A percentile compares a stretch with the other conserved stretches of the same genome.
These are phyloP conservation scores for Pentamera pediparva DNA, from an alignment of 53 echinoderm and acorn worm species.

Conservation along the genomic window DNA sequence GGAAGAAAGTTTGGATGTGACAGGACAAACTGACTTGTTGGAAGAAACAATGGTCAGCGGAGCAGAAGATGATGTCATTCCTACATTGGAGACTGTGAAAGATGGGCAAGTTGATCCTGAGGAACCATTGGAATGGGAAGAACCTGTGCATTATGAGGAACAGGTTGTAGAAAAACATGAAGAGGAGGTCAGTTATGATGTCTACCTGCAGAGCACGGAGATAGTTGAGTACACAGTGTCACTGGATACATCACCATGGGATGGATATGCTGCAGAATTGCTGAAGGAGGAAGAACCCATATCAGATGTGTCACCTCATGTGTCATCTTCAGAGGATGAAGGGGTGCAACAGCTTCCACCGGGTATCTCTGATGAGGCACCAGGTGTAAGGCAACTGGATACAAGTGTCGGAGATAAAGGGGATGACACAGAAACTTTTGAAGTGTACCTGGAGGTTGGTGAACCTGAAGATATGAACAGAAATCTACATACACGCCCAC, in stretches of 20 bases:
- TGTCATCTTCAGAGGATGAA: too few relatives aligned
- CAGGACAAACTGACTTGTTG: neutral
- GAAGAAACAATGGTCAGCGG: neutral
- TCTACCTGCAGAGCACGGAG: constrained; percentile 22
- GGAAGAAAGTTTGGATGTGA: neutral
- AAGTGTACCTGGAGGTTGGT: neutral
- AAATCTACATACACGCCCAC: too few relatives aligned
- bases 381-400: neutral
- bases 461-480: neutral
- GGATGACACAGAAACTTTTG: neutral
- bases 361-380: neutral
- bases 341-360: neutral
- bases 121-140: constrained; percentile 28
- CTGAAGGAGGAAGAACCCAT: neutral
- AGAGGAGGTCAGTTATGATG: constrained; percentile 15
- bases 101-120: constrained; percentile 18
- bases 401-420: neutral
- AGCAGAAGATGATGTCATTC: neutral
- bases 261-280: neutral
- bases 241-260: constrained; percentile 19
- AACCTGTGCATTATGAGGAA: constrained; percentile 29
- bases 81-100: neutral
- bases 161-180: constrained; percentile 17
- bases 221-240: constrained; percentile 15
- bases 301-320: neutral